Evolutionary conservation across 1,140 invertebrate genomes (phyloP), one percentile per base, ranked within the genome.

Genomic region (Acromyrmex echinatior): DNA sequence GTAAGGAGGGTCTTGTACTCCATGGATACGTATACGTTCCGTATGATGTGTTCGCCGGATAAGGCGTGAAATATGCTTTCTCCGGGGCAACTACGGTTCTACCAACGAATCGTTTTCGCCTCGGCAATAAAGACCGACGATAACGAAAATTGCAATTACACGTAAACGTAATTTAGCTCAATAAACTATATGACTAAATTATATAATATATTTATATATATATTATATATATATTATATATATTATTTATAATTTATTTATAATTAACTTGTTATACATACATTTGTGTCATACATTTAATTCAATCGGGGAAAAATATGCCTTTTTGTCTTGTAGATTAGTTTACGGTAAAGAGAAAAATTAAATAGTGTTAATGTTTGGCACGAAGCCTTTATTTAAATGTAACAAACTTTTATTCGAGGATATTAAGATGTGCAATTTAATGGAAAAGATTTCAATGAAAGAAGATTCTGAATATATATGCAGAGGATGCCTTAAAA

Each of bases 21-120:
- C 68, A 60, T 28, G 45, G n/a, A 62, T n/a, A 25, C 21, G 53
- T 21, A 60, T 25, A 73, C 31, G 14, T 62, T 35, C 28, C 39
- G 25, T 56, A 53, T 74, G 53, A 74, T 49, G 56, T 18, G 66
- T 74, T 28, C 80, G 39, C 56, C 68, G 80, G 80, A 76, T 84
- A 84, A 74, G 56, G 70, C 70, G 56, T 84, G 80, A 84, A 74
- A 84, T 84, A 84, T 76, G 70, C n/a, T 31, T 62, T 39, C 70
- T 74, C 28, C 28, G 70, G n/a, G 25, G 51, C 53, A 73, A 56
- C n/a, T 21, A 45, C 45, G 60, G 25, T 49, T 73, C 35, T n/a
- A 14, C 12, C 56, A 56, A 51, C 16, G 18, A 76, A 51, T 62
- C 45, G 14, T 76, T 74, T 62, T 74, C 18, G 70, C 45, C 39